These are phyloP conservation scores for Euphydryas editha DNA, from an alignment of 2,888 invertebrate genomes.

Conservation along the genomic window DNA sequence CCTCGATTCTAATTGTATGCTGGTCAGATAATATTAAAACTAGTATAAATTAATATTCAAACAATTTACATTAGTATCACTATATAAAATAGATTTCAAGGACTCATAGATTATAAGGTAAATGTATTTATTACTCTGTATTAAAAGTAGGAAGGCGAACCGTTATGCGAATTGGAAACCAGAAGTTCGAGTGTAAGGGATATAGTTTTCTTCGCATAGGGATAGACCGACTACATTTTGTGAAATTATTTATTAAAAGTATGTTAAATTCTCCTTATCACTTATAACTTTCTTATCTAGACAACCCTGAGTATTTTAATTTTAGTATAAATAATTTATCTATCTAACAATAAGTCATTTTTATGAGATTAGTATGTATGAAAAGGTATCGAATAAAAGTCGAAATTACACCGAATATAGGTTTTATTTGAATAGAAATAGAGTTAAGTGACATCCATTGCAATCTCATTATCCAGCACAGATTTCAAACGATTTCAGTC, in stretches of 20 bases:
- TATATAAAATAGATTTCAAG: neutral
- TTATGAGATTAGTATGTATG: neutral
- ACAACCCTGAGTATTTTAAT: no score
- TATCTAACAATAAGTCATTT: no score
- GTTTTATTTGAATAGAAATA: constrained; percentile 51
- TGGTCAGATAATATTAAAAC: constrained; percentile 16
- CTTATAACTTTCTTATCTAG: no score
- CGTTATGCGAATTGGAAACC: no score
- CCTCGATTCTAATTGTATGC: constrained; percentile 11
- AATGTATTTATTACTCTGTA: neutral
- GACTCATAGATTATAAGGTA: neutral
- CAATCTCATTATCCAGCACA: constrained; percentile 46
- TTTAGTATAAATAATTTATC: no score
- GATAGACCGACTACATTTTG: no score
- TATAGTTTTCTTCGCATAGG: no score
- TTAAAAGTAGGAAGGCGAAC: neutral
- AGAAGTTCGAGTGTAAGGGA: no score
- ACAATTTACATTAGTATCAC: neutral
- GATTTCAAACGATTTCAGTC: constrained; percentile 16
- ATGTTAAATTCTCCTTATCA: no score
- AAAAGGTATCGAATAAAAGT: constrained; percentile 44
- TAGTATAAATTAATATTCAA: constrained; percentile 13
- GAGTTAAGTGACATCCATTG: constrained; percentile 46
- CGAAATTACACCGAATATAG: constrained; percentile 47
- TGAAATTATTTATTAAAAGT: no score